Evolutionary conservation across 2,888 invertebrate species (phyloP).

Genomic region (Cheilosia scutellata): DNA sequence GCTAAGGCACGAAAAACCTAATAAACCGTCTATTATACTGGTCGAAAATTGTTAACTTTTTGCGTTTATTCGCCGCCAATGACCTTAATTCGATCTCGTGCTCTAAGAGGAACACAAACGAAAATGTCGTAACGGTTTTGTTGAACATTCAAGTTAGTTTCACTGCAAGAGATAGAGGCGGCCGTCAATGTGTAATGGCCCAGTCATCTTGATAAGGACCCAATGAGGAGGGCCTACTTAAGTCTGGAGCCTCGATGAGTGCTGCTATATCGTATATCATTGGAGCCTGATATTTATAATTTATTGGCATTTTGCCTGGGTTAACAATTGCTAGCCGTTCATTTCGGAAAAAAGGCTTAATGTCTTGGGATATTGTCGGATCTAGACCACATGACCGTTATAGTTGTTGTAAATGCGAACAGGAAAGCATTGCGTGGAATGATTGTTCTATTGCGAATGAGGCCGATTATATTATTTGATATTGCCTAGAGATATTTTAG

Average conservation of each 20-base stretch:
- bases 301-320: constrained; percentile 56
- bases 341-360: neutral
- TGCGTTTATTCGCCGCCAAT: constrained; percentile 46
- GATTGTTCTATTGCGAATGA: constrained; percentile 17
- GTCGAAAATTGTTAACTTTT: constrained; percentile 28
- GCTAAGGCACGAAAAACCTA: neutral
- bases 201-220: constrained; percentile 65
- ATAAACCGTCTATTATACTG: constrained; percentile 44
- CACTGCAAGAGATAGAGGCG: constrained; percentile 33
- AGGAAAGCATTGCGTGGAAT: constrained; percentile 40
- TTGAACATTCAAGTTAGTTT: constrained; percentile 41
- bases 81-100: constrained; percentile 70
- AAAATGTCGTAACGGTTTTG: constrained; percentile 68
- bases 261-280: constrained; percentile 12
- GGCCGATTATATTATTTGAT: neutral
- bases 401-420: constrained; percentile 4
- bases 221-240: constrained; percentile 47
- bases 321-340: neutral
- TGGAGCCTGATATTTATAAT: constrained; percentile 59
- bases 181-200: constrained; percentile 31
- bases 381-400: constrained; percentile 3
- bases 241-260: constrained; percentile 15
- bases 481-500: neutral
- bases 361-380: constrained; percentile 1
- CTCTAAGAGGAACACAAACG: constrained; percentile 57